A percentile compares a stretch with the other conserved stretches of the same genome.
These are phyloP conservation scores for Xenopus borealis DNA, from an alignment of 2,113 vertebrate genomes.

Conservation along the genomic window DNA sequence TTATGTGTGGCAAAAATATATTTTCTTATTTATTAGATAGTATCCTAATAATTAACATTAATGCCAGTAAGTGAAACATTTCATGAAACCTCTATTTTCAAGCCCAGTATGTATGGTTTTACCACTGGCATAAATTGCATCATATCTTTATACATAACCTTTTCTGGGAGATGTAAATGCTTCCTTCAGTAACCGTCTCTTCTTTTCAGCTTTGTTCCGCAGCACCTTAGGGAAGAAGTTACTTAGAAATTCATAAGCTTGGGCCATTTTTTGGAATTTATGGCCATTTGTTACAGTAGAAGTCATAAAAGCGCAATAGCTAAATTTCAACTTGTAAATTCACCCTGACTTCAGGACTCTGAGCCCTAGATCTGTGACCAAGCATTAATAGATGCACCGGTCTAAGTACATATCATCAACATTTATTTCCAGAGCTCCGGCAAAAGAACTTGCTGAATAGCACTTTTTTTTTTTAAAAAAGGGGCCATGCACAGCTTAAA, in stretches of 20 bases:
- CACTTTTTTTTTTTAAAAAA: slow-evolving; percentile 2
- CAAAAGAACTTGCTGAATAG: not conserved
- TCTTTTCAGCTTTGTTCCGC: slow-evolving; percentile 25
- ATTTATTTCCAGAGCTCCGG: not conserved
- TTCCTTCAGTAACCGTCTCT: slow-evolving; percentile 1
- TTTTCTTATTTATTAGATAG: too few relatives aligned
- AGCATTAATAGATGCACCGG: not conserved
- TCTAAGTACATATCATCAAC: not conserved
- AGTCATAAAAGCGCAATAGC: slow-evolving; percentile 12
- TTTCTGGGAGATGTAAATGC: too few relatives aligned
- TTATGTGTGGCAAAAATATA: too few relatives aligned
- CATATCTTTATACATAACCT: too few relatives aligned
- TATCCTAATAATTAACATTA: too few relatives aligned
- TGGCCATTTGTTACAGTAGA: slow-evolving; percentile 17
- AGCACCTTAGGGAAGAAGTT: slow-evolving; percentile 27
- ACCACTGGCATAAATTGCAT: too few relatives aligned
- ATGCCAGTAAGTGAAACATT: too few relatives aligned
- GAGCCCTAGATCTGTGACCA: not conserved
- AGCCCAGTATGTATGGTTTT: too few relatives aligned
- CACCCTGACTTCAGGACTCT: not conserved
- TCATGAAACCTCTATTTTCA: too few relatives aligned
- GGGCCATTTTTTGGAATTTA: slow-evolving; percentile 22
- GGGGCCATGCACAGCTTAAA: too few relatives aligned
- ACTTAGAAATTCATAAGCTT: slow-evolving; percentile 38
- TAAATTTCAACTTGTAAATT: slow-evolving; percentile 1